Evolutionary conservation across 1,140 invertebrate species (phyloP).

Genomic region (Drosophila parvula): DNA sequence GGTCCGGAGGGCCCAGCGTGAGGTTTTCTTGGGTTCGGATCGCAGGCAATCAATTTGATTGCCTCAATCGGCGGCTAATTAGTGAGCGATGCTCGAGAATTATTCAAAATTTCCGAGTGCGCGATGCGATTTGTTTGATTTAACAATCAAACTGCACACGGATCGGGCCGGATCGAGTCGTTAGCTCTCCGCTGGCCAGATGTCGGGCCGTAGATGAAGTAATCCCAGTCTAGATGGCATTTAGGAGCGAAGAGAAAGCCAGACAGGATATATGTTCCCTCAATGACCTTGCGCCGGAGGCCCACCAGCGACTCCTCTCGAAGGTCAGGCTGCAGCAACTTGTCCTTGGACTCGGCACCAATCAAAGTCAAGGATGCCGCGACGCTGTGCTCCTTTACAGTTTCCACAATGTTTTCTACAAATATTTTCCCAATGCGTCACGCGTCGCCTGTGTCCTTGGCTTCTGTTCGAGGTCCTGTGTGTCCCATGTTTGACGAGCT

Average conservation of each 20-base stretch:
- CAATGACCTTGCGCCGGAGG: slow-evolving; percentile 55
- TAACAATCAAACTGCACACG: slow-evolving; percentile 43
- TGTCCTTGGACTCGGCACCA: slow-evolving; percentile 61
- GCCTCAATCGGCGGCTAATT: slow-evolving; percentile 81
- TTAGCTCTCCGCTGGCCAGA: slow-evolving; percentile 17
- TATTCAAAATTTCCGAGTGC: slow-evolving; percentile 52
- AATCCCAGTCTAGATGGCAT: slow-evolving; percentile 42
- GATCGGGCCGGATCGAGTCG: slow-evolving; percentile 16
- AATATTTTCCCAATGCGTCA: slow-evolving; percentile 76
- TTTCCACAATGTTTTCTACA: slow-evolving; percentile 64
- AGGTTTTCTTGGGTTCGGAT: slow-evolving; percentile 32
- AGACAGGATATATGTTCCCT: slow-evolving; percentile 36
- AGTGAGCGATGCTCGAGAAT: slow-evolving; percentile 61
- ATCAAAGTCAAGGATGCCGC: slow-evolving; percentile 69
- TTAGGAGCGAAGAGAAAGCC: slow-evolving; percentile 30
- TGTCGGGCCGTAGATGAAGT: slow-evolving; percentile 51
- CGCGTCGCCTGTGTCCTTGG: slow-evolving; percentile 73
- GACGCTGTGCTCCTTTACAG: slow-evolving; percentile 61
- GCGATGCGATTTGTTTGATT: slow-evolving; percentile 56
- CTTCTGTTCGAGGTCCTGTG: slow-evolving; percentile 69
- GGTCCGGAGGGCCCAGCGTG: slow-evolving; percentile 55
- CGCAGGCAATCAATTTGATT: slow-evolving; percentile 75
- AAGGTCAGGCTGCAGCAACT: slow-evolving; percentile 55
- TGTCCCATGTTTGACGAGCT: slow-evolving; percentile 30
- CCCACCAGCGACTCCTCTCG: slow-evolving; percentile 38